Conservation (phyloP, 2,113 vertebrate genomes). For the Callospermophilus lateralis region DNA sequence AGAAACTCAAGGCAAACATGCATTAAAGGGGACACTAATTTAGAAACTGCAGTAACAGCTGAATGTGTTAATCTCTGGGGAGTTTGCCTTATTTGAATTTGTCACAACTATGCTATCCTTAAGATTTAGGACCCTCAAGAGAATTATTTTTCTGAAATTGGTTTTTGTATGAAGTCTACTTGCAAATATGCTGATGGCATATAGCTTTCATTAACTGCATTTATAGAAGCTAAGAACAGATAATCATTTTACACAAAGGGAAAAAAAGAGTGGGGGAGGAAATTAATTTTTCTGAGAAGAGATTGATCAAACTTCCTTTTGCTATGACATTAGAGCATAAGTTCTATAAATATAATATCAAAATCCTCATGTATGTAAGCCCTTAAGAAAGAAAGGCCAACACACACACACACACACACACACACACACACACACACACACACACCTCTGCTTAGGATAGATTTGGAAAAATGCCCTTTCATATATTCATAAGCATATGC, state of each 20-base stretch:
- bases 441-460: not conserved
- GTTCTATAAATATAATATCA: no score
- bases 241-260: not conserved
- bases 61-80: no score
- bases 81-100: no score
- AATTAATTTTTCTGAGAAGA: not conserved
- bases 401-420: no score
- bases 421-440: no score
- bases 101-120: no score
- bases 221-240: not conserved
- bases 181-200: not conserved
- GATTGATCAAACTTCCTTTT: not conserved
- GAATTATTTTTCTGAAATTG: no score
- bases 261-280: not conserved
- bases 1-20: no score
- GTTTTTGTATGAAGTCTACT: no score
- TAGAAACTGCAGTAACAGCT: no score
- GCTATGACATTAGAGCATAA: not conserved
- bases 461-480: not conserved
- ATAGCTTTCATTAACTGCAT: slow-evolving; percentile 28
- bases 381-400: not conserved
- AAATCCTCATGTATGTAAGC: accelerated
- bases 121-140: no score
- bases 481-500: not conserved
- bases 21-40: no score